phyloP scores from a whole-genome alignment of 2,113 vertebrate species.

The Chloroceryle aenea region DNA sequence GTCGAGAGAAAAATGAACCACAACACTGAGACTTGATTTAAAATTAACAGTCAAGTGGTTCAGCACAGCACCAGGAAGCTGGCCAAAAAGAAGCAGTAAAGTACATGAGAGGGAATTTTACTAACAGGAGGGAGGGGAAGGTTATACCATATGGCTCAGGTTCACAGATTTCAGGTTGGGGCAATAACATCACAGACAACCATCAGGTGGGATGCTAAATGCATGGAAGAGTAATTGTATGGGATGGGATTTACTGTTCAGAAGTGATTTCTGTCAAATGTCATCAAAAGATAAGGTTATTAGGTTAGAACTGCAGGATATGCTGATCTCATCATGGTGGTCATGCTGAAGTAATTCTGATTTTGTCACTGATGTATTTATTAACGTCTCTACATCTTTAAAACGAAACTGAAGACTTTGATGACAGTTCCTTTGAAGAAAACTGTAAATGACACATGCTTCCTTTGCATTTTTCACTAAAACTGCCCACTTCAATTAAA shows the following conservation, averaged over 20 bases:
- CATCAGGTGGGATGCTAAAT: neutral
- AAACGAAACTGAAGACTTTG: neutral
- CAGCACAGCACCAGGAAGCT: neutral
- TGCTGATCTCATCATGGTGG: neutral
- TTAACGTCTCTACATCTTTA: neutral
- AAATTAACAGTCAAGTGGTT: neutral
- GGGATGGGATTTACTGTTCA: neutral
- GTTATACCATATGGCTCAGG: neutral
- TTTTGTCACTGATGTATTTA: constrained; percentile 3
- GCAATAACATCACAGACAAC: neutral
- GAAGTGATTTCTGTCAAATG: neutral
- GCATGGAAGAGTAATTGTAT: neutral
- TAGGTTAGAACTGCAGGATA: neutral
- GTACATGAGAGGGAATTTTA: neutral
- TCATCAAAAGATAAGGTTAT: neutral
- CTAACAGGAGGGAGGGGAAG: neutral
- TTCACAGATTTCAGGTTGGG: neutral
- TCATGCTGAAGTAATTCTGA: neutral
- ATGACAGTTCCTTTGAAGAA: neutral
- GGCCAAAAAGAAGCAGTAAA: neutral
- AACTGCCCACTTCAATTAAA: neutral
- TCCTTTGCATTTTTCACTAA: neutral
- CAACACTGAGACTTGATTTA: neutral
- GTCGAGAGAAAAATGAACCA: neutral
- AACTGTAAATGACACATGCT: neutral